phyloP scores from a whole-genome alignment of 2,888 invertebrate genomes.

The Lasioglossum morio region DNA sequence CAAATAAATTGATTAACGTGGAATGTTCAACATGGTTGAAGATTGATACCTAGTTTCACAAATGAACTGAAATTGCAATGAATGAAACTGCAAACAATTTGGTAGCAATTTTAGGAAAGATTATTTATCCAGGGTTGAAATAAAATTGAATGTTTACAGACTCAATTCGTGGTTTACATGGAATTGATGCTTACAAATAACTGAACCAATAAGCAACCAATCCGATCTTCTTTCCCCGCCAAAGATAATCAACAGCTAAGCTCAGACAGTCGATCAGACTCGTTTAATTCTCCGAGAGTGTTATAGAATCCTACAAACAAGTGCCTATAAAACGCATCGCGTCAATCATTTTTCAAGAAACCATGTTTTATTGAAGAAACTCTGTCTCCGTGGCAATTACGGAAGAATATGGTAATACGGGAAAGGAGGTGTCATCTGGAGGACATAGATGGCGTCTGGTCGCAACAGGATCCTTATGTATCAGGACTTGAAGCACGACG shows the following conservation, averaged over 20 bases:
- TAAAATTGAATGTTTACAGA: not conserved
- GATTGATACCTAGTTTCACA: no score
- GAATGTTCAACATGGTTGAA: no score
- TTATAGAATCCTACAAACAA: no score
- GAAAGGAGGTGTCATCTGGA: conserved; percentile 31
- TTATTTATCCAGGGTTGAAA: not conserved
- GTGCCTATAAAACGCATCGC: not conserved
- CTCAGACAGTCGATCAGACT: not conserved
- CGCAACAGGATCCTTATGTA: conserved; percentile 64
- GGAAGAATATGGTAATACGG: conserved; percentile 48
- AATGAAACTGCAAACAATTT: no score
- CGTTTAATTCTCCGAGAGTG: not conserved
- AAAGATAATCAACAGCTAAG: not conserved
- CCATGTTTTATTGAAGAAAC: not conserved
- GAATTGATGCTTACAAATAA: not conserved
- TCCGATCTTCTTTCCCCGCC: not conserved
- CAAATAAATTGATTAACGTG: not conserved
- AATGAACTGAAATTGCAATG: no score
- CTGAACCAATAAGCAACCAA: not conserved
- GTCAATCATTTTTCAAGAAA: not conserved
- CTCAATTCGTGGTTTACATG: not conserved
- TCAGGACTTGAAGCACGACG: conserved; percentile 56
- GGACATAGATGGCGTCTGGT: conserved; percentile 22
- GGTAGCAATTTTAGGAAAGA: not conserved
- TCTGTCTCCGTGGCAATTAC: conserved; percentile 24